Conservation (phyloP, 2,797 vertebrate genomes). For the Picus viridis region DNA sequence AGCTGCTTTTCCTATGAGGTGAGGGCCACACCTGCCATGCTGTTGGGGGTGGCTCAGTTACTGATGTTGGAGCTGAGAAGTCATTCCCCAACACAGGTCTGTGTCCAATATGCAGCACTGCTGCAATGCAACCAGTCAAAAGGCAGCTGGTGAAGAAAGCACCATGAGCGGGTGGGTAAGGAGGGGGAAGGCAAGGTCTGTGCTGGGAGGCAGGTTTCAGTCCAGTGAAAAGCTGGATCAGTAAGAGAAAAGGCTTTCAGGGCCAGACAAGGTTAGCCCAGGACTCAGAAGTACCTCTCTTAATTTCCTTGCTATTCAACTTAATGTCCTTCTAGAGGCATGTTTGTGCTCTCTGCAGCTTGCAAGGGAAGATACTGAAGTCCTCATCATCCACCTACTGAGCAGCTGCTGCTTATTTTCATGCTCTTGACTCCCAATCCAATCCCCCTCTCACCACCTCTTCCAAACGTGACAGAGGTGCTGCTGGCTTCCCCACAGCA, state of each 20-base stretch:
- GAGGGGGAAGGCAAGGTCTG: neutral
- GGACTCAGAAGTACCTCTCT: neutral
- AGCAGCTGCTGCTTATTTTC: neutral
- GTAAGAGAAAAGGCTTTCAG: neutral
- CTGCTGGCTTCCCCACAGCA: neutral
- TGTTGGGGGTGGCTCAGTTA: neutral
- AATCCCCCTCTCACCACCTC: neutral
- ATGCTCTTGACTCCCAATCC: neutral
- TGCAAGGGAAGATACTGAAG: neutral
- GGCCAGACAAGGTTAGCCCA: neutral
- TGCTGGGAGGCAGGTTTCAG: neutral
- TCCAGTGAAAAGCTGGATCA: neutral
- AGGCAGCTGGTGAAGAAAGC: neutral
- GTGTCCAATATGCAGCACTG: fast-evolving
- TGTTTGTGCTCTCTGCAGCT: neutral
- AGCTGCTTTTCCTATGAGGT: neutral
- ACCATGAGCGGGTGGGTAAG: fast-evolving
- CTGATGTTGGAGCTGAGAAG: neutral
- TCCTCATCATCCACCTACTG: neutral
- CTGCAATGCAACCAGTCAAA: neutral
- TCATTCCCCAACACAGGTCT: fast-evolving
- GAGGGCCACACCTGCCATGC: neutral
- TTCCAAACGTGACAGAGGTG: neutral
- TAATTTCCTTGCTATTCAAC: neutral
- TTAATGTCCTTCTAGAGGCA: neutral